Evolutionary conservation across 2,888 invertebrate genomes (phyloP).

Genomic region (Caenorhabditis zanzibari): DNA sequence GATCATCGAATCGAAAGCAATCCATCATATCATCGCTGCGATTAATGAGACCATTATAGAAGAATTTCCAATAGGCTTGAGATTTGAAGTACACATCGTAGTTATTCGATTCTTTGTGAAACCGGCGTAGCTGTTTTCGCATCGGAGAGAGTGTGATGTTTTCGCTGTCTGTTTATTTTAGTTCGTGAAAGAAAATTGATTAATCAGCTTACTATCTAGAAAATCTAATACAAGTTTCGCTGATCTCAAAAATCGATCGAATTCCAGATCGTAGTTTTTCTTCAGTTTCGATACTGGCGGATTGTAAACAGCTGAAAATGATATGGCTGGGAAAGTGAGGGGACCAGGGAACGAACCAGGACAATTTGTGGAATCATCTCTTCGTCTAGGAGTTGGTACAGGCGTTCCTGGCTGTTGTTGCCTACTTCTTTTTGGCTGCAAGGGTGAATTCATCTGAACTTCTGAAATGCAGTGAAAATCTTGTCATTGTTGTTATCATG

Average conservation of each 20-base stretch:
- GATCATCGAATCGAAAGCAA: slow-evolving; percentile 53
- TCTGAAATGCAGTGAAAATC: background rate
- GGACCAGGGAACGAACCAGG: background rate
- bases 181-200: background rate
- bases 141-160: slow-evolving; percentile 1
- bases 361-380: background rate
- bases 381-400: slow-evolving; percentile 4
- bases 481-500: background rate
- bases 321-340: no score
- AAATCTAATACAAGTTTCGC: slow-evolving; percentile 22
- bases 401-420: slow-evolving; percentile 13
- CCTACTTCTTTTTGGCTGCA: slow-evolving; percentile 23
- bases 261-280: slow-evolving; percentile 28
- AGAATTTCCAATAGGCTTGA: slow-evolving; percentile 51
- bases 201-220: slow-evolving; percentile 14
- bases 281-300: slow-evolving; percentile 31
- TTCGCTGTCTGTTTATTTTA: background rate
- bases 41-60: slow-evolving; percentile 34
- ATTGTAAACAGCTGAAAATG: slow-evolving; percentile 33
- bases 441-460: slow-evolving; percentile 35
- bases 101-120: slow-evolving; percentile 25
- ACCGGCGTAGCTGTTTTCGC: slow-evolving; percentile 23
- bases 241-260: slow-evolving; percentile 36
- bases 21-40: slow-evolving; percentile 46
- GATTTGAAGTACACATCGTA: slow-evolving; percentile 52